phyloP scores from a whole-genome alignment of 2,888 invertebrate species.

The Eutolmus rufibarbis region DNA sequence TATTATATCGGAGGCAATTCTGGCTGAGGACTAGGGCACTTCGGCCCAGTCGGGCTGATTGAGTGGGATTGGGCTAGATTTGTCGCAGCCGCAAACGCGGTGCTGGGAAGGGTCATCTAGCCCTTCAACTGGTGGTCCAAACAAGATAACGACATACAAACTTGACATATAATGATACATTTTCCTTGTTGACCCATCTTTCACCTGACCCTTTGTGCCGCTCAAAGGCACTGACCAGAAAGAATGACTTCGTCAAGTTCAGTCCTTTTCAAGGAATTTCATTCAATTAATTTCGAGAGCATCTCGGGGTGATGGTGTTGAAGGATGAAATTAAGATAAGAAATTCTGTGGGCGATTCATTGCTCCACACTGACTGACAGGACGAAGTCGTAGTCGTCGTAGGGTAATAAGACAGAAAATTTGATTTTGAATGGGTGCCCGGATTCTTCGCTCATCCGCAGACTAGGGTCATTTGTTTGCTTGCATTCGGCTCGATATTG shows the following conservation, averaged over 20 bases:
- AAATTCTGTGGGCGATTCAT: constrained; percentile 20
- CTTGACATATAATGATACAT: constrained; percentile 15
- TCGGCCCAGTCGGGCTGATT: neutral
- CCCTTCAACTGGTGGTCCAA: constrained; percentile 25
- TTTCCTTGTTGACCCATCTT: constrained; percentile 20
- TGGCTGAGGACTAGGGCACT: neutral
- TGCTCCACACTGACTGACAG: neutral
- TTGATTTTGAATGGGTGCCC: constrained; percentile 16
- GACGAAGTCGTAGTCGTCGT: neutral
- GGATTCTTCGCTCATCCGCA: neutral
- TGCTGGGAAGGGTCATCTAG: neutral
- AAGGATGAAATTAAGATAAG: constrained; percentile 41
- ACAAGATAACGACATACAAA: neutral
- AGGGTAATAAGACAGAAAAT: constrained; percentile 28
- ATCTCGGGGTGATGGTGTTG: constrained; percentile 23
- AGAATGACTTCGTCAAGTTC: constrained; percentile 33
- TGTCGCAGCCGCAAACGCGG: neutral
- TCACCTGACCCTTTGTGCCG: neutral
- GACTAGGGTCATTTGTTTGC: neutral
- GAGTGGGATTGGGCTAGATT: neutral
- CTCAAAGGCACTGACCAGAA: constrained; percentile 25
- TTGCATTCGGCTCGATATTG: neutral
- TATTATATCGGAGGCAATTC: neutral
- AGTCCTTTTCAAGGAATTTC: constrained; percentile 22
- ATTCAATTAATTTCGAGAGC: constrained; percentile 36